Conservation (phyloP, 1,140 invertebrate genomes). For the Dendroctonus valens region DNA sequence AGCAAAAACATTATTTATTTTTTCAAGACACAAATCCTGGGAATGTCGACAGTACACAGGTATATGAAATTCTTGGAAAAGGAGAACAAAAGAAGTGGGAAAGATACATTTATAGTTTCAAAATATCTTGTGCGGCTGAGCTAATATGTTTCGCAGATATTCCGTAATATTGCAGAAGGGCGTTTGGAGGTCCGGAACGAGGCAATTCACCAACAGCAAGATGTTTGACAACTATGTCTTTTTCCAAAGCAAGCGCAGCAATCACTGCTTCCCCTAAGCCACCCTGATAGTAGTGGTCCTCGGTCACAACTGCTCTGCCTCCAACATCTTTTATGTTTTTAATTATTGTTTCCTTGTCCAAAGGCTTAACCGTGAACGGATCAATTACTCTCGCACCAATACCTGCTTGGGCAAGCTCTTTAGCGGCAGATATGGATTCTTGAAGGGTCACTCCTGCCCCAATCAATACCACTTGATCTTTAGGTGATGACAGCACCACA, state of each 20-base stretch:
- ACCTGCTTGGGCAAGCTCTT: constrained; percentile 67
- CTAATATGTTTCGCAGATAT: constrained; percentile 82
- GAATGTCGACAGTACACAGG: not conserved
- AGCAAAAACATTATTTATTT: not conserved
- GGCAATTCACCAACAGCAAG: constrained; percentile 85
- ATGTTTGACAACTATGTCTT: constrained; percentile 76
- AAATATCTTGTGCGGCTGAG: constrained; percentile 63
- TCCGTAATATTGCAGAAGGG: constrained; percentile 84
- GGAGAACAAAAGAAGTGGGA: not conserved
- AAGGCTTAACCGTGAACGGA: constrained; percentile 94
- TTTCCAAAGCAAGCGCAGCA: constrained; percentile 71
- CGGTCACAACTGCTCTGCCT: constrained; percentile 86
- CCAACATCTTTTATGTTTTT: constrained; percentile 76
- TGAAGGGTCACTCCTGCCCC: constrained; percentile 91
- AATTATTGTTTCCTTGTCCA: constrained; percentile 79
- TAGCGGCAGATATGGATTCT: constrained; percentile 85
- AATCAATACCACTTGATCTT: constrained; percentile 83
- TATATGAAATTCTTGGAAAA: not conserved
- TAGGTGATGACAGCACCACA: constrained; percentile 70
- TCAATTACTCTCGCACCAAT: constrained; percentile 82
- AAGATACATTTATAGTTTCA: constrained; percentile 55
- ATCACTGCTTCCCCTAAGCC: constrained; percentile 94
- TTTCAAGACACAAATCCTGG: not conserved
- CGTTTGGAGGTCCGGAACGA: constrained; percentile 84
- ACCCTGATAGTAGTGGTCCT: constrained; percentile 96